phyloP scores from a whole-genome alignment of 2,113 vertebrate genomes.

The Pseudorectes ferrugineus region DNA sequence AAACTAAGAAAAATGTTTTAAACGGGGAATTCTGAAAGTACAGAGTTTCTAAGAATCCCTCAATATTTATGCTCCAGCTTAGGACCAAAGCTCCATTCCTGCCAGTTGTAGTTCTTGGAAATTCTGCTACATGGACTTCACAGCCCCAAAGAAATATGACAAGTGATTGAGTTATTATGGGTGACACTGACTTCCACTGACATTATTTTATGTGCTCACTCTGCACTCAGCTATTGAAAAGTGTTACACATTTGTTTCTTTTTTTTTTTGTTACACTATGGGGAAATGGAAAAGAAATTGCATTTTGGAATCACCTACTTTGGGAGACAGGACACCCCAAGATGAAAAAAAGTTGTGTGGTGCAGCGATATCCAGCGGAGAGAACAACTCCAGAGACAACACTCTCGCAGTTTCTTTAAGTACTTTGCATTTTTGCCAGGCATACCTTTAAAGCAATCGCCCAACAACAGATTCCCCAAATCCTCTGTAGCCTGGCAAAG shows the following conservation, averaged over 20 bases:
- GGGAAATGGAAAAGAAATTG: neutral
- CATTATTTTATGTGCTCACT: neutral
- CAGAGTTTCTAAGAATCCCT: neutral
- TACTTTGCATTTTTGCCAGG: neutral
- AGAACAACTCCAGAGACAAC: neutral
- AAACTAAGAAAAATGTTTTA: neutral
- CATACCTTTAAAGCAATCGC: neutral
- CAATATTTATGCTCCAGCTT: neutral
- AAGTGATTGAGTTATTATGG: neutral
- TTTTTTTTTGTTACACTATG: neutral
- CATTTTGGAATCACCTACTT: neutral
- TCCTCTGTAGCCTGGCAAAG: neutral
- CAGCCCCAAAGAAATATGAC: neutral
- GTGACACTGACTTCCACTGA: neutral
- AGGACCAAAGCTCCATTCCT: neutral
- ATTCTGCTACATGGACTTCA: neutral
- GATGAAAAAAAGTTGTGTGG: neutral
- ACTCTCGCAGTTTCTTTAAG: neutral
- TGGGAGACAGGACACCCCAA: neutral
- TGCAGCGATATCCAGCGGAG: accelerated
- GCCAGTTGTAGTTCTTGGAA: neutral
- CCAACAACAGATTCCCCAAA: neutral
- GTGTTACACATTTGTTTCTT: neutral
- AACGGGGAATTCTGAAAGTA: neutral
- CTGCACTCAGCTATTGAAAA: neutral